Conservation (phyloP, 1,140 invertebrate genomes). For the Diabrotica undecimpunctata region DNA sequence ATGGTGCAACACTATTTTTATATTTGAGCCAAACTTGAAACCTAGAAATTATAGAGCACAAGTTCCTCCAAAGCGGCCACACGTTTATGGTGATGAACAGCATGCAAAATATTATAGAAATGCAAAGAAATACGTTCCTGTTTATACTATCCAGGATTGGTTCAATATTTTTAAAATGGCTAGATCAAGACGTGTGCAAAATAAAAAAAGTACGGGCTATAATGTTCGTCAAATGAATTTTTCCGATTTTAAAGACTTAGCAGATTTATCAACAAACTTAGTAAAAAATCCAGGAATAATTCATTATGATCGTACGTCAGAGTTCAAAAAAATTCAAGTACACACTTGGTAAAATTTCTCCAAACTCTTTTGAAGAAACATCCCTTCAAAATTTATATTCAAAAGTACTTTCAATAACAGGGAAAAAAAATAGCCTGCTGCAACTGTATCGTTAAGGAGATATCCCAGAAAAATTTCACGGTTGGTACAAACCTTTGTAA, state of each 20-base stretch:
- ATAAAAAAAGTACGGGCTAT: background rate
- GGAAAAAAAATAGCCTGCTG: background rate
- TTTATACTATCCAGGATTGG: constrained; percentile 29
- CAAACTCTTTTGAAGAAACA: background rate
- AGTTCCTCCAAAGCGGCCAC: constrained; percentile 23
- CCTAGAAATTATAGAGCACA: constrained; percentile 21
- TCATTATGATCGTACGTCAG: background rate
- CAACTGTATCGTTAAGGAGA: no score
- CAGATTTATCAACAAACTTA: background rate
- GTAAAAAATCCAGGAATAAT: background rate
- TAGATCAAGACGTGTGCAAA: constrained; percentile 5
- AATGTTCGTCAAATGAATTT: background rate
- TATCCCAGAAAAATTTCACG: no score
- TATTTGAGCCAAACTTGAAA: constrained; percentile 24
- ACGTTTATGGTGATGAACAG: constrained; percentile 29
- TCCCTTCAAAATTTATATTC: background rate
- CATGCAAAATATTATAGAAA: no score
- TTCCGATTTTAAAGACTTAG: background rate
- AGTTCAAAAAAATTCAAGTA: background rate
- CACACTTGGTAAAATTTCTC: background rate
- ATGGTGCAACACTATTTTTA: constrained; percentile 24
- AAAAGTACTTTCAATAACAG: background rate
- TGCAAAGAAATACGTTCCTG: constrained; percentile 23
- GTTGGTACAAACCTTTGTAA: no score
- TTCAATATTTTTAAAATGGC: constrained; percentile 8